Conservation (phyloP, 1,140 invertebrate species). For the Monochamus saltuarius region DNA sequence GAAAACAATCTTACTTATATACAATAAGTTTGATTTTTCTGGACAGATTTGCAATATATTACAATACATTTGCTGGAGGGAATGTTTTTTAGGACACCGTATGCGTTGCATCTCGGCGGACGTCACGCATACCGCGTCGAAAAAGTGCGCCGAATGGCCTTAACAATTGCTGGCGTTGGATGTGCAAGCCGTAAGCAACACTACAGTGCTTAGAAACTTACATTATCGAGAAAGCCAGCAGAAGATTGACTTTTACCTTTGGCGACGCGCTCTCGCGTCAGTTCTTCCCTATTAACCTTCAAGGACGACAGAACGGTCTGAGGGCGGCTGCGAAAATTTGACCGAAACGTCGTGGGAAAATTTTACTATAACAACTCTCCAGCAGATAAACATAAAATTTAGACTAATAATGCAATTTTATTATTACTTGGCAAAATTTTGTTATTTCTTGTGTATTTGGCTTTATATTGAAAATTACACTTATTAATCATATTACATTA, state of each 20-base stretch:
- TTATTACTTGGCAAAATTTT: no score
- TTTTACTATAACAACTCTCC: no score
- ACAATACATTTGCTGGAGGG: constrained; percentile 53
- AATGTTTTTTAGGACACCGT: constrained; percentile 42
- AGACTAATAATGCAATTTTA: no score
- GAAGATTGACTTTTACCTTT: constrained; percentile 38
- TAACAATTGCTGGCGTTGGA: constrained; percentile 46
- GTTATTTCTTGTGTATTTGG: no score
- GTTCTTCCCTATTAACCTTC: constrained; percentile 13
- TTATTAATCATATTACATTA: no score
- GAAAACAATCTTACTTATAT: constrained; percentile 49
- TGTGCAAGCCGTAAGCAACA: constrained; percentile 47
- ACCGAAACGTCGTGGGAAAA: no score
- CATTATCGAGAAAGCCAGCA: constrained; percentile 40
- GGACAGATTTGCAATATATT: constrained; percentile 54
- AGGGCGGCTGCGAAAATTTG: not conserved
- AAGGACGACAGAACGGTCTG: no score
- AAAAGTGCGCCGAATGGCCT: constrained; percentile 45
- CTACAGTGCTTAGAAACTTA: constrained; percentile 40
- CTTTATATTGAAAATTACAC: no score
- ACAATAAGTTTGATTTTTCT: constrained; percentile 54
- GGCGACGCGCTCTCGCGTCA: not conserved
- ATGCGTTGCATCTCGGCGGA: constrained; percentile 12
- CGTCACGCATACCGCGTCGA: constrained; percentile 32
- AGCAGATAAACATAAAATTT: no score